Conservation (phyloP, 2,113 vertebrate genomes). For the Protobothrops mucrosquamatus region DNA sequence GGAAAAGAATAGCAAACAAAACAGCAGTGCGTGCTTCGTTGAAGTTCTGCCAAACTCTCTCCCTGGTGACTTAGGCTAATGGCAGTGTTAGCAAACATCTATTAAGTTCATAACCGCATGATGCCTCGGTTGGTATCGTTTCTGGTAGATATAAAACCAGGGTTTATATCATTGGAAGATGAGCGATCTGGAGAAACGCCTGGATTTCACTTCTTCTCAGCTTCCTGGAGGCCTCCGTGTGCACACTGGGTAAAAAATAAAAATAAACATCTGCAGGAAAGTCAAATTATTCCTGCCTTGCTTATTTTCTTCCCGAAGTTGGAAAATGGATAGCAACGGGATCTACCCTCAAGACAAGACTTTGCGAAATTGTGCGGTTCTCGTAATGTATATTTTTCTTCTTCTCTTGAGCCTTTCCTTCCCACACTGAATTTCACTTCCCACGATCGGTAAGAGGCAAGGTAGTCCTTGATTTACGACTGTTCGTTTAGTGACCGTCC, state of each 20-base stretch:
- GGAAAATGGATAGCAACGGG: background rate
- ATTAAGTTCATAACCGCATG: fast-evolving
- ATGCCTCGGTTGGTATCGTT: background rate
- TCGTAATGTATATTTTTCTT: background rate
- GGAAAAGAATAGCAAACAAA: background rate
- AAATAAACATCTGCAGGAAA: background rate
- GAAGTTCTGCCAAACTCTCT: conserved; percentile 6
- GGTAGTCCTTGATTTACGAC: no score
- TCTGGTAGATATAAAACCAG: background rate
- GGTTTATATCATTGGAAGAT: background rate
- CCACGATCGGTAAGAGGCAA: background rate
- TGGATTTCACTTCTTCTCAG: background rate
- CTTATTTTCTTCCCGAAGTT: background rate
- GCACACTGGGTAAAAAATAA: background rate
- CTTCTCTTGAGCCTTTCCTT: background rate
- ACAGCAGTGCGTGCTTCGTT: background rate
- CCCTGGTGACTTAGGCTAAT: background rate
- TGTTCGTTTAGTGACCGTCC: no score
- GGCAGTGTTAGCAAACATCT: background rate
- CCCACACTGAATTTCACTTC: background rate
- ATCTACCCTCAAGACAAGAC: background rate
- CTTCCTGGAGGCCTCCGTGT: background rate
- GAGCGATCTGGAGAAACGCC: background rate
- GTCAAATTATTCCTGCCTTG: background rate
- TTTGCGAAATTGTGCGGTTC: background rate